phyloP scores from a whole-genome alignment of 2,888 invertebrate species.

The Harpalus rufipes region DNA sequence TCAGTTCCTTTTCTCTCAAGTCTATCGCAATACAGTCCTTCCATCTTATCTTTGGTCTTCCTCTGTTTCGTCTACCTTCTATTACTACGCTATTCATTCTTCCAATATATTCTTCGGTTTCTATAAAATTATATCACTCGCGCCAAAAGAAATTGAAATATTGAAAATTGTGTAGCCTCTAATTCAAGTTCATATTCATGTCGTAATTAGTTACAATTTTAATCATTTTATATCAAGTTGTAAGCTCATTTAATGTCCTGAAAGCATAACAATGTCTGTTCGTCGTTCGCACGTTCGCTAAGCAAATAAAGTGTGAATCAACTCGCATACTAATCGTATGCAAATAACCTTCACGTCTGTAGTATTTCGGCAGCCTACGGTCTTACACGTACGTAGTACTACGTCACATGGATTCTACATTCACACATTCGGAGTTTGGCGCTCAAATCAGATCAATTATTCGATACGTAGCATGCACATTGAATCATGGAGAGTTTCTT shows the following conservation, averaged over 20 bases:
- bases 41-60: too few relatives aligned
- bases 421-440: slow-evolving; percentile 14
- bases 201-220: neutral
- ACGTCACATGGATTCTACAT: slow-evolving; percentile 5
- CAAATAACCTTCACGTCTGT: slow-evolving; percentile 37
- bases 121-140: too few relatives aligned
- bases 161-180: too few relatives aligned
- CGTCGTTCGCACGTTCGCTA: slow-evolving; percentile 19
- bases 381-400: slow-evolving; percentile 35
- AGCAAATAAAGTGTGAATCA: slow-evolving; percentile 46
- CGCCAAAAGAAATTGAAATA: too few relatives aligned
- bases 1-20: too few relatives aligned
- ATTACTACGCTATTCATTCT: too few relatives aligned
- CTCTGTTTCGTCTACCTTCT: too few relatives aligned
- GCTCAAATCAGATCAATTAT: slow-evolving; percentile 3
- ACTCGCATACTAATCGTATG: slow-evolving; percentile 47
- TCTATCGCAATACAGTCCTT: too few relatives aligned
- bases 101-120: too few relatives aligned
- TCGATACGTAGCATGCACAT: neutral
- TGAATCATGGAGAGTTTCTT: neutral
- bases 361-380: slow-evolving; percentile 36
- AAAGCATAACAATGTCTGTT: neutral
- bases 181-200: too few relatives aligned
- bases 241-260: neutral
- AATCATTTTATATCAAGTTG: neutral